Conservation (phyloP, 2,113 vertebrate genomes). For the Sphyrna mokarran region DNA sequence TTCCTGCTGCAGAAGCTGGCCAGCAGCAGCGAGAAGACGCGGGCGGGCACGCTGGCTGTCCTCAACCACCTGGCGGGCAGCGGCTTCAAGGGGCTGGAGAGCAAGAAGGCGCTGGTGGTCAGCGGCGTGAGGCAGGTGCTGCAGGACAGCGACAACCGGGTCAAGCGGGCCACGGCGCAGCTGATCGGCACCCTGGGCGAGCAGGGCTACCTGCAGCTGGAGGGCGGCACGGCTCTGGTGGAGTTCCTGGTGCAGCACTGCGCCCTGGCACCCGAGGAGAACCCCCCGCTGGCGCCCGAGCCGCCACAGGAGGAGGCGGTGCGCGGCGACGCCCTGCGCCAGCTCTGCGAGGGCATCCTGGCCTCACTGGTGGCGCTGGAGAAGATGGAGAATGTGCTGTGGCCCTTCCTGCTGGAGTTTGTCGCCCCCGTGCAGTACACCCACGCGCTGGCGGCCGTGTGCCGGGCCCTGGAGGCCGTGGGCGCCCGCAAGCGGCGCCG, state of each 20-base stretch:
- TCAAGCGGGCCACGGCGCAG: constrained; percentile 76
- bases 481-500: constrained; percentile 65
- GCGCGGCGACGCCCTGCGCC: constrained; percentile 60
- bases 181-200: constrained; percentile 90
- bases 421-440: constrained; percentile 67
- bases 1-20: constrained; percentile 87
- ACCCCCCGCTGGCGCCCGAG: constrained; percentile 48
- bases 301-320: constrained; percentile 60
- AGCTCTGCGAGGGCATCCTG: constrained; percentile 54
- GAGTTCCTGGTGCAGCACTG: constrained; percentile 77
- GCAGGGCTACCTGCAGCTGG: constrained; percentile 82
- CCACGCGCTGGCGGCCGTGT: constrained; percentile 71
- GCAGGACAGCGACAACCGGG: constrained; percentile 74
- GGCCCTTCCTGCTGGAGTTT: constrained; percentile 78
- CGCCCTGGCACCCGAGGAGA: constrained; percentile 49
- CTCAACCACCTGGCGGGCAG: constrained; percentile 83
- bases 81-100: constrained; percentile 66
- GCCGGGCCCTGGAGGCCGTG: constrained; percentile 70
- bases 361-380: constrained; percentile 75
- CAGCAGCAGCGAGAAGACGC: constrained; percentile 65
- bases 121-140: constrained; percentile 73
- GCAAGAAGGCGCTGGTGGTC: constrained; percentile 75
- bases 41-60: constrained; percentile 73
- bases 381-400: constrained; percentile 71
- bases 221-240: constrained; percentile 72